A percentile compares a stretch with the other conserved stretches of the same genome.
phyloP scores from a whole-genome alignment of 2,888 invertebrate species.

The Morpho helenor region DNA sequence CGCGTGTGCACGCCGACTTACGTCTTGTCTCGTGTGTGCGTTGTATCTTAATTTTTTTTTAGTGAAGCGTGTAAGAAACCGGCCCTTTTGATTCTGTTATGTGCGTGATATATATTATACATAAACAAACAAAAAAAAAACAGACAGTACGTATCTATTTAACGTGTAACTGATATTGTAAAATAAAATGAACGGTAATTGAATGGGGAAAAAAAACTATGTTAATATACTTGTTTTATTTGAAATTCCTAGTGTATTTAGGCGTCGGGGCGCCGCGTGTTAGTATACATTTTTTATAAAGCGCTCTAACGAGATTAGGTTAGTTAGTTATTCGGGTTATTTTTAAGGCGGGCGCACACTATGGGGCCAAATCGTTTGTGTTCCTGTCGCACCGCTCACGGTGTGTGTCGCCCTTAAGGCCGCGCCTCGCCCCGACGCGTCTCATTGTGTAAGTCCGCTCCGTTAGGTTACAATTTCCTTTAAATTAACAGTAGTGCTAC shows the following conservation, averaged over 20 bases:
- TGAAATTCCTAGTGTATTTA: conserved; percentile 46
- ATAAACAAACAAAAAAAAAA: conserved; percentile 20
- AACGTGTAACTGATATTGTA: conserved; percentile 41
- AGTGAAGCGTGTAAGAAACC: conserved; percentile 15
- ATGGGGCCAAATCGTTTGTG: conserved; percentile 14
- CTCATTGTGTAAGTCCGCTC: conserved; percentile 45
- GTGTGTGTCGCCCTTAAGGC: conserved; percentile 13
- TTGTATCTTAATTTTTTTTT: conserved; percentile 8
- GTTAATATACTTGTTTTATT: conserved; percentile 46
- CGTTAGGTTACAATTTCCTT: conserved; percentile 49
- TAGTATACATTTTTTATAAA: conserved; percentile 18
- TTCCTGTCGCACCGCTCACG: conserved; percentile 12
- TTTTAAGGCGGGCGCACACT: conserved; percentile 17
- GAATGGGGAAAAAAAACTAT: conserved; percentile 33
- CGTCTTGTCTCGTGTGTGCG: conserved; percentile 5
- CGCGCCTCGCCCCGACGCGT: conserved; percentile 33
- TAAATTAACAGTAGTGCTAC: conserved; percentile 72
- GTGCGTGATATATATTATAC: conserved; percentile 23
- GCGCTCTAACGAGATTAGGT: conserved; percentile 27
- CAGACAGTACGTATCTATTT: conserved; percentile 33
- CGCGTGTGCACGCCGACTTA: conserved; percentile 2
- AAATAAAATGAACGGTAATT: conserved; percentile 42
- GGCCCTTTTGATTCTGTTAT: conserved; percentile 19
- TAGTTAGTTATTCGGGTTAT: conserved; percentile 27
- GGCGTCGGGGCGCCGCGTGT: conserved; percentile 31